Evolutionary conservation across 2,888 invertebrate genomes (phyloP).

Genomic region (Sminthurides aquaticus): DNA sequence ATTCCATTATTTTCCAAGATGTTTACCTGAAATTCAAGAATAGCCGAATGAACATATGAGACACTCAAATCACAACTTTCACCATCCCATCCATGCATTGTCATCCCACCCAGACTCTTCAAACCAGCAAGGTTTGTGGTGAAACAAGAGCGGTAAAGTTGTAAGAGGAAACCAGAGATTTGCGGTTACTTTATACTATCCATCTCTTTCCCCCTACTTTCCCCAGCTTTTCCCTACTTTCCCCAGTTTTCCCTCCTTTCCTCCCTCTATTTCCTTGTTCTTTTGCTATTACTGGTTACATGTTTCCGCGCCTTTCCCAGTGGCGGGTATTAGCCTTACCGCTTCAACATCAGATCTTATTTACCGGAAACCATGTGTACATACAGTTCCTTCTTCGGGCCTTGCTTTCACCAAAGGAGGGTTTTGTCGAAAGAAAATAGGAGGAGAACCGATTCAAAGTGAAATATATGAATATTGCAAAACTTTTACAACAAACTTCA

Average conservation of each 20-base stretch:
- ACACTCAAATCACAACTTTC: too few relatives aligned
- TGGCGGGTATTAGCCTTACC: too few relatives aligned
- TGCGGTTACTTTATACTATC: not conserved
- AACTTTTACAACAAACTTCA: constrained; percentile 5
- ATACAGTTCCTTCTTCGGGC: too few relatives aligned
- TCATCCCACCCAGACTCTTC: too few relatives aligned
- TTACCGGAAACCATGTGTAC: not conserved
- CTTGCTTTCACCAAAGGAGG: too few relatives aligned
- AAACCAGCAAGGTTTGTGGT: too few relatives aligned
- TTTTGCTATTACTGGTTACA: too few relatives aligned
- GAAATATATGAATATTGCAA: not conserved
- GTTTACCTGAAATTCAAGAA: too few relatives aligned
- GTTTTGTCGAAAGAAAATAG: not conserved
- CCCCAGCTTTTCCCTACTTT: not conserved
- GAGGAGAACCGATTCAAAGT: not conserved
- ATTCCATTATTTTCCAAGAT: too few relatives aligned
- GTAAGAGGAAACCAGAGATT: not conserved
- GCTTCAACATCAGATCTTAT: not conserved
- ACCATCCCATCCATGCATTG: too few relatives aligned
- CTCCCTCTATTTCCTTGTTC: not conserved
- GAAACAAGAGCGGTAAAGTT: not conserved
- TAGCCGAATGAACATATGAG: too few relatives aligned
- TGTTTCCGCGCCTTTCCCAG: too few relatives aligned
- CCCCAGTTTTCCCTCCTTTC: not conserved
- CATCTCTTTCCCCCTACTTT: not conserved